Evolutionary conservation across 2,888 invertebrate species (phyloP), one percentile per base, ranked within the genome.

Genomic region (Alsophila aescularia): DNA sequence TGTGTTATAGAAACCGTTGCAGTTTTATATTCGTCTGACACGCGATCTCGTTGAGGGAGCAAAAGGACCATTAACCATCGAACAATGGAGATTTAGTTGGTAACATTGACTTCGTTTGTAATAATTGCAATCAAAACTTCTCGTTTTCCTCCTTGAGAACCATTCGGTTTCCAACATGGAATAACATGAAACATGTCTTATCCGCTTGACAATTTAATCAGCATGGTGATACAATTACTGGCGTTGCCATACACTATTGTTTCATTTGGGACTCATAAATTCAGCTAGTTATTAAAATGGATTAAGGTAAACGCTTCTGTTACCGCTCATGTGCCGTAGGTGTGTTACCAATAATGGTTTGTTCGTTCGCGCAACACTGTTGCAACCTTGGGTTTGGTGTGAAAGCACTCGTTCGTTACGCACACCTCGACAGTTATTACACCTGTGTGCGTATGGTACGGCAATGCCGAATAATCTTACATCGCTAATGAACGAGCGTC

Each of bases 341-440:
- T 74, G 74, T 73, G 77, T 72, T 77, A 63, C 77, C 71, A 74
- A 75, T 79, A 79, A 72, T 75, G 75, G 75, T 73, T 67, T 68
- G 72, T 69, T 73, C 68, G 72, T 66, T 81, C 77, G 73, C 76
- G 81, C 79, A 81, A 79, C 72, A 63, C 66, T 77, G 78, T 67
- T 58, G 72, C 70, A 79, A 78, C 84, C 83, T 84, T 84, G 82
- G 53, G 52, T 68, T 54, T 56, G 70, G 66, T 72, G 29, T 80
- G 83, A 84, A 83, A 83, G 82, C 75, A 76, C 69, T 73, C 64
- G 75, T 69, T 73, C 64, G 75, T 74, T 75, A 75, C 74, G 72
- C 70, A 62, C 57, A 64, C 60, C 52, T 62, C 54, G 48, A 6
- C 39, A 34, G 37, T 12, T 49, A 31, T 34, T 53, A 52, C 56